Evolutionary conservation across 1,140 invertebrate genomes (phyloP).

Genomic region (Coenobita brevimanus): DNA sequence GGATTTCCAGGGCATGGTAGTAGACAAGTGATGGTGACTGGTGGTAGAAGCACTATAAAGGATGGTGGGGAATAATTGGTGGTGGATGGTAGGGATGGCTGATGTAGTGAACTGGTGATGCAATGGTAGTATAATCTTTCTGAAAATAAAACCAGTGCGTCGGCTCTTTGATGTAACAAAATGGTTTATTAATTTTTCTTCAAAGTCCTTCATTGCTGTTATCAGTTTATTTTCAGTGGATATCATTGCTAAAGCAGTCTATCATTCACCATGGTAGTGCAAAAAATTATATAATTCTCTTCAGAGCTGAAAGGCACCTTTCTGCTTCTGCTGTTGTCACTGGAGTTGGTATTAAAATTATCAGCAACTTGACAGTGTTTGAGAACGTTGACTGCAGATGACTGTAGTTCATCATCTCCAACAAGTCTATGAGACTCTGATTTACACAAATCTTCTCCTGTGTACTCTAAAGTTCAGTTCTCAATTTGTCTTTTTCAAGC

Average conservation of each 20-base stretch:
- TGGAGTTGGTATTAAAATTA: conserved; percentile 55
- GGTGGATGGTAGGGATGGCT: no score
- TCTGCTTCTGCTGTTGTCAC: conserved; percentile 45
- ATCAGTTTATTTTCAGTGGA: conserved; percentile 11
- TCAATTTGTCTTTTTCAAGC: conserved; percentile 58
- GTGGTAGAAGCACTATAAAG: no score
- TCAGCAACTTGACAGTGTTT: conserved; percentile 41
- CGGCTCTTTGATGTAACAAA: conserved; percentile 26
- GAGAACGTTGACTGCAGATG: conserved; percentile 51
- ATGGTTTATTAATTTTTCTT: conserved; percentile 35
- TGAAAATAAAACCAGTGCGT: no score
- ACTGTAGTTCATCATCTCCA: conserved; percentile 30
- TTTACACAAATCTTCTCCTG: conserved; percentile 47
- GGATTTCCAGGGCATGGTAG: no score
- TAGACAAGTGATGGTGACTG: no score
- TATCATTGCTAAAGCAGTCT: no score
- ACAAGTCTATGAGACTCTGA: conserved; percentile 32
- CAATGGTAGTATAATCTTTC: no score
- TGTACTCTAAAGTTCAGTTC: conserved; percentile 50
- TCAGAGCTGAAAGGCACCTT: no score
- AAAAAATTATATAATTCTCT: no score
- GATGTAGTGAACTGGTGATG: no score
- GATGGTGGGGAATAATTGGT: no score
- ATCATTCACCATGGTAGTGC: background rate
- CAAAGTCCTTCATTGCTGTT: background rate